Base-by-base conservation (phyloP, 2,888 invertebrate genomes). In the Catocala nupta region DNA sequence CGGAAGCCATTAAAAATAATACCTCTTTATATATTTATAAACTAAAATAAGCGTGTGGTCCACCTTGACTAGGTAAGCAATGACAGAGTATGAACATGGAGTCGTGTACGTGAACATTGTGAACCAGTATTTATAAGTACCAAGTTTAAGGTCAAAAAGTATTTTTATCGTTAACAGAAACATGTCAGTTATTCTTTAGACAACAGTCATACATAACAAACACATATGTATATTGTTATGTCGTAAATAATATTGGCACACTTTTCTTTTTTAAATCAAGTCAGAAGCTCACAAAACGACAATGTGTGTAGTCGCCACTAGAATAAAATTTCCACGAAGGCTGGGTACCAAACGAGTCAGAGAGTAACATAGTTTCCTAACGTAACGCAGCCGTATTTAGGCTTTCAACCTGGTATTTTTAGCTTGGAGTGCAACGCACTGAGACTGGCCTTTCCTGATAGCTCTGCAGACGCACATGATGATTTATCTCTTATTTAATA, bases 361-460 rank as follows among this genome's bases (percentile, higher is more conserved):
- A 67, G 34, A 50, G 52, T 44, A 56, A 54, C 55, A 65, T 55
- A 67, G 72, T 71, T 76, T 77, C 70, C 71, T 63, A 64, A 68
- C 62, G 71, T 66, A 68, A 59, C 63, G 45, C 59, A 64, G 48
- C 78, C 65, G 63, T 79, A 75, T 77, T 80, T 77, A 75, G 80
- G 74, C 68, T 75, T 80, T 68, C 70, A 66, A 69, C 63, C 42
- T 64, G 44, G 61, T 86, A 85, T 86, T 81, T 83, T 82, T 83
- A 86, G 81, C 73, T 10, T 62, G 9, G 73, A 77, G 86, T 78
- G 81, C 86, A 84, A 81, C 63, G 84, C 78, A 73, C 85, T 66
- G 67, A 55, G 53, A 8, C 60, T 73, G 69, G 65, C 69, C 76
- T 74, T 73, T 80, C 72, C 65, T 69, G 74, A 74, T 69, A 68